A percentile compares a stretch with the other conserved stretches of the same genome.
These are phyloP conservation scores for Deilephila porcellus DNA, from an alignment of 2,888 invertebrate species.

Conservation along the genomic window DNA sequence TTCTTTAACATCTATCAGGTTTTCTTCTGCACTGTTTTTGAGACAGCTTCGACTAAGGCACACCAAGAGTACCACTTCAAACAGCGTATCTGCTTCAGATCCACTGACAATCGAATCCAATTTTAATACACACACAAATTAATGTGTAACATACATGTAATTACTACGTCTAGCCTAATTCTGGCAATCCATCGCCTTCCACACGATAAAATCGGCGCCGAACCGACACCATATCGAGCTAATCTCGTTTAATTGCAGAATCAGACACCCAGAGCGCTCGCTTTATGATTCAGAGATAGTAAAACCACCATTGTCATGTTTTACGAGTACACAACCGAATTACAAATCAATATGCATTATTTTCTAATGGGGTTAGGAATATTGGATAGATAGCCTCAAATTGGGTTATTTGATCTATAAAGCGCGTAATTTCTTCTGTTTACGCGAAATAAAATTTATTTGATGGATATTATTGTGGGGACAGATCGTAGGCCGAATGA, in stretches of 20 bases:
- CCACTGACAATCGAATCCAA: not conserved
- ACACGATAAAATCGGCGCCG: not conserved
- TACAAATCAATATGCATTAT: not conserved
- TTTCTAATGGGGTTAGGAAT: too few species aligned
- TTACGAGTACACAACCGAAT: not conserved
- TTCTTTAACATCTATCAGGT: too few species aligned
- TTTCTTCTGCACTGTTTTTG: too few species aligned
- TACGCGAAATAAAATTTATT: too few species aligned
- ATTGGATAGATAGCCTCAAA: too few species aligned
- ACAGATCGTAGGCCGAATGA: too few species aligned
- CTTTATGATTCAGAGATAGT: constrained; percentile 2
- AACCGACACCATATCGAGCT: not conserved
- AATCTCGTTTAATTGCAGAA: constrained; percentile 9
- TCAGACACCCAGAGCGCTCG: not conserved
- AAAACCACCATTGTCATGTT: not conserved
- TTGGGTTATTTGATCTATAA: too few species aligned
- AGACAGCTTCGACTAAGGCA: too few species aligned
- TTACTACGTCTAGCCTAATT: not conserved
- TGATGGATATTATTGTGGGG: too few species aligned
- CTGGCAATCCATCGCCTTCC: not conserved
- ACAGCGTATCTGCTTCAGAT: not conserved
- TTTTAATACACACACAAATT: not conserved
- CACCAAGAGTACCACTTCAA: too few species aligned
- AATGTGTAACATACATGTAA: not conserved
- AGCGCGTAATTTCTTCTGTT: too few species aligned